Evolutionary conservation across 2,113 vertebrate genomes (phyloP), one percentile per base, ranked within the genome.

Genomic region (Poicephalus gulielmi): DNA sequence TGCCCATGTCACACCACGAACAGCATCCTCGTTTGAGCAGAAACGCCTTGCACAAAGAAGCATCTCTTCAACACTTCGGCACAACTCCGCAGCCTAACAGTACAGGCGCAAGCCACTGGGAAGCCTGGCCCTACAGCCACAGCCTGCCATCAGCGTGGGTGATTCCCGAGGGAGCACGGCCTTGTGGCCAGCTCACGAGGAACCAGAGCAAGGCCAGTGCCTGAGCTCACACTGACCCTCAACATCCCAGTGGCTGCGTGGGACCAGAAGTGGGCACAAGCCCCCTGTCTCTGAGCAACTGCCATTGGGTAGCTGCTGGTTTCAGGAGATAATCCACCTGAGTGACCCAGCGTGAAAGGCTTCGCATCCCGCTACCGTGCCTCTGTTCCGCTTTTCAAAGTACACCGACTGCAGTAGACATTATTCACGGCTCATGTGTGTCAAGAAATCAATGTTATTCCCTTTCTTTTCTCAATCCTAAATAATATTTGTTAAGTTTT

Each of bases 161-260:
- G 46, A 85, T 33, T 76, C 82, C 57, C n/a, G 64, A 71, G 67
- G 53, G 31, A 0, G 0, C 19, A 2, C 0, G 2, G 57, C 35
- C 76, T 55, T 19, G 1, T 9, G 11, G 35, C 11, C 49, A 81
- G 60, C 66, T 44, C 30, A 17, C 5, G 5, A 28, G 44, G 75
- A 92, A 80, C 3, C 0, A 7, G 28, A 75, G 43, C n/a, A 70
- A 28, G 57, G 62, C 16, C 44, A n/a, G 18, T 1, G 3, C 77
- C 27, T 25, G 53, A 77, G 55, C 49, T 57, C 81, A 66, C 4
- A 1, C 23, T 6, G 5, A 33, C 2, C 28, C 59, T 66, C 33
- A 50, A 10, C 4, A 0, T 77, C 82, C 39, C 11, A 2, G 20
- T 1, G 4, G 19, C 55, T 43, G 33, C 0, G 0, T 0, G 1